These are phyloP conservation scores for Anguilla pacifica DNA, from an alignment of 2,797 vertebrate species.

Conservation along the genomic window DNA sequence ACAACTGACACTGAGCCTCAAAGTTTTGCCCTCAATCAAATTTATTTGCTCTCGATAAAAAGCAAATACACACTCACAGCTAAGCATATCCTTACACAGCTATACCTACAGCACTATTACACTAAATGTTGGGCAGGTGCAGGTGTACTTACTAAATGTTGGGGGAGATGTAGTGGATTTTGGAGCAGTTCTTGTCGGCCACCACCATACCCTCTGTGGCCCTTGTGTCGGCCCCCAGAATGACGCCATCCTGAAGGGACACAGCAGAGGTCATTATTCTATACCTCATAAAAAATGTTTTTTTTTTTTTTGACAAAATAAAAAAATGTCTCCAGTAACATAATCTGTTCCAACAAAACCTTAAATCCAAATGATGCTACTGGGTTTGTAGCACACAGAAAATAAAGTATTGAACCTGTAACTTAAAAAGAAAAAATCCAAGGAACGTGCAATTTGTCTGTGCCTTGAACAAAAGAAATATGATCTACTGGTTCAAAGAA, in stretches of 20 bases:
- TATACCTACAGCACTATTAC: conserved; percentile 12
- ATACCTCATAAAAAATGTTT: neutral
- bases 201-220: conserved; percentile 96
- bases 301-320: neutral
- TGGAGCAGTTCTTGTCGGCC: conserved; percentile 97
- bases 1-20: neutral
- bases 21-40: neutral
- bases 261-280: conserved; percentile 12
- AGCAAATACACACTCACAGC: too few relatives aligned
- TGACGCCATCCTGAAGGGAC: conserved; percentile 78
- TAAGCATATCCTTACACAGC: too few relatives aligned
- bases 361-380: neutral
- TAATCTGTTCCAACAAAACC: neutral
- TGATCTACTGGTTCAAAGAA: neutral
- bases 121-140: conserved; percentile 82
- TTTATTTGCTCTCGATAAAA: too few relatives aligned
- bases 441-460: neutral
- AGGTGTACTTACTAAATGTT: conserved; percentile 90
- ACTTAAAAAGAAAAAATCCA: neutral
- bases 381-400: neutral
- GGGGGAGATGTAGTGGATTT: conserved; percentile 96
- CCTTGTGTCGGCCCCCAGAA: conserved; percentile 93
- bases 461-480: neutral
- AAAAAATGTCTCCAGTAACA: neutral
- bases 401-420: neutral